Conservation (phyloP, 2,888 invertebrate genomes). For the Adela reaumurella region DNA sequence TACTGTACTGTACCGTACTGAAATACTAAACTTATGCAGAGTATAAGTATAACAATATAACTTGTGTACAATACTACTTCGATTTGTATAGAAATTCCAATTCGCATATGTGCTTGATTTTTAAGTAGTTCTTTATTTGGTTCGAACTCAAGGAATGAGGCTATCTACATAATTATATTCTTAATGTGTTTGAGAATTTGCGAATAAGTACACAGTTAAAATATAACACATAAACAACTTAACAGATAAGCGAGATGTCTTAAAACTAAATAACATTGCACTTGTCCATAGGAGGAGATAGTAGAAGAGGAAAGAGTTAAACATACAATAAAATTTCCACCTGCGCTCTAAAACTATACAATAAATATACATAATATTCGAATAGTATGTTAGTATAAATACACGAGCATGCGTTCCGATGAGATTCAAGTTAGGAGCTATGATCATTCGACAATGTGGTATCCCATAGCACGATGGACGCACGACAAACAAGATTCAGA, state of each 20-base stretch:
- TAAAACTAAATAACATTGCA: conserved; percentile 60
- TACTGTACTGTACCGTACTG: no score
- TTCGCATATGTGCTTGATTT: no score
- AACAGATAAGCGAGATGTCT: conserved; percentile 18
- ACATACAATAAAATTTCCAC: not conserved
- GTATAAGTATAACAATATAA: no score
- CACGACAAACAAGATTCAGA: no score
- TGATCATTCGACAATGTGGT: no score
- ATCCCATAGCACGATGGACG: no score
- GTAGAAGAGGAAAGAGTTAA: conserved; percentile 19
- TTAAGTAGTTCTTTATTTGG: no score
- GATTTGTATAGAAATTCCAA: no score
- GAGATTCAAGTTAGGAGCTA: no score
- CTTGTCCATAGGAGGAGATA: conserved; percentile 49
- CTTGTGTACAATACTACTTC: no score
- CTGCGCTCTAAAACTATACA: not conserved
- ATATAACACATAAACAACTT: conserved; percentile 5
- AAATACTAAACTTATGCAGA: no score
- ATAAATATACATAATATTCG: not conserved
- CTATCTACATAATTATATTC: not conserved
- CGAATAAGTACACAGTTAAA: not conserved
- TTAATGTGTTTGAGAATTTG: no score
- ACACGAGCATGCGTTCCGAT: not conserved
- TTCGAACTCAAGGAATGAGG: not conserved
- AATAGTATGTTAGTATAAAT: not conserved